phyloP scores from a whole-genome alignment of 2,113 vertebrate genomes.

The Pungitius pungitius region DNA sequence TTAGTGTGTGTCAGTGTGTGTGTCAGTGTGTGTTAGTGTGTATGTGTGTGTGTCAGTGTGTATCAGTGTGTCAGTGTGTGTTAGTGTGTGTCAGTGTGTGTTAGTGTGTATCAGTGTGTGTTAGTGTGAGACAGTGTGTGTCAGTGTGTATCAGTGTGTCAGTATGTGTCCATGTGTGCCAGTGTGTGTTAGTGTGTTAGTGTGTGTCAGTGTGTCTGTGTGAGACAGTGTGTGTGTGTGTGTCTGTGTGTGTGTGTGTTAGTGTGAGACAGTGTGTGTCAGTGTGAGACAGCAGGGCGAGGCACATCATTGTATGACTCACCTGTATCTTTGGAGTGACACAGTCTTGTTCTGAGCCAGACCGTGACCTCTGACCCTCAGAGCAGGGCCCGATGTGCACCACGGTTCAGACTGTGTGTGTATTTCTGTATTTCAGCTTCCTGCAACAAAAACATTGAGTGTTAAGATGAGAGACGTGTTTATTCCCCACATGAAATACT shows the following conservation, averaged over 20 bases:
- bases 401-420: neutral
- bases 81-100: conserved; percentile 16
- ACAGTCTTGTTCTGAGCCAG: conserved; percentile 15
- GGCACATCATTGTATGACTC: conserved; percentile 28
- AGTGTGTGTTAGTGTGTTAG: conserved; percentile 5
- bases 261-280: neutral
- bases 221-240: conserved; percentile 1
- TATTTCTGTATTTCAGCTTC: conserved; percentile 20
- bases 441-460: conserved; percentile 53
- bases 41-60: conserved; percentile 15
- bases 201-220: conserved; percentile 20
- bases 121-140: too few species aligned
- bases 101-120: conserved; percentile 13
- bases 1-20: conserved; percentile 21
- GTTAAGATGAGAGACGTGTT: conserved; percentile 21
- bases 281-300: neutral
- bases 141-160: conserved; percentile 10
- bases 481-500: neutral
- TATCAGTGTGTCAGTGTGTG: conserved; percentile 34
- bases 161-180: conserved; percentile 9
- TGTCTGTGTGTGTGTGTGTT: conserved; percentile 14
- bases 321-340: conserved; percentile 44
- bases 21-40: neutral
- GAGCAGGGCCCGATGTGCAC: conserved; percentile 11
- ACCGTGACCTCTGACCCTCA: conserved; percentile 18